Percentiles rank a stretch among this genome's conserved stretches.
These are phyloP conservation scores for Allacma fusca DNA, from an alignment of 2,888 invertebrate genomes.

Conservation along the genomic window DNA sequence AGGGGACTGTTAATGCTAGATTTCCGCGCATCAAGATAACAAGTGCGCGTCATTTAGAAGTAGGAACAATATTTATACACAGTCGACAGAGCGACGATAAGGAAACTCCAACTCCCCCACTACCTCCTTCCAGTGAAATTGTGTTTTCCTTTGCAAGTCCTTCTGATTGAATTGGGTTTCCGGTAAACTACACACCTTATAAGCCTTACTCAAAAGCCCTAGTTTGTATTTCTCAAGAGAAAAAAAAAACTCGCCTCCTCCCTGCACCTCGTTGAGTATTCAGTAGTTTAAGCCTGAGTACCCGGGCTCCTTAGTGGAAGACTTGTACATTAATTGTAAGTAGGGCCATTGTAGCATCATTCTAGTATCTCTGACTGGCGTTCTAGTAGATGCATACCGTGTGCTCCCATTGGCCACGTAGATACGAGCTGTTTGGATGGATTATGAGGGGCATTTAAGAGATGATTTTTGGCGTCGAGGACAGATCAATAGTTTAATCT, in stretches of 20 bases:
- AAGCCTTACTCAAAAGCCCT: neutral
- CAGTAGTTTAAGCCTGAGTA: too few relatives aligned
- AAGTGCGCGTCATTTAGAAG: constrained; percentile 3
- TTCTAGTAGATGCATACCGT: too few relatives aligned
- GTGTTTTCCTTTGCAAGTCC: neutral
- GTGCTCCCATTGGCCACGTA: constrained; percentile 3
- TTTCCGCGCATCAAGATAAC: constrained; percentile 14
- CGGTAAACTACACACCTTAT: neutral
- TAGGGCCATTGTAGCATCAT: too few relatives aligned
- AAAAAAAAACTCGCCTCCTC: neutral
- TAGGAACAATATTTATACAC: neutral
- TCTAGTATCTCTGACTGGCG: too few relatives aligned
- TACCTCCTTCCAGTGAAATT: neutral
- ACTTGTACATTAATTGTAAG: too few relatives aligned
- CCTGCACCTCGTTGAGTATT: too few relatives aligned
- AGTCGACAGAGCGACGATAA: neutral
- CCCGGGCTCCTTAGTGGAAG: too few relatives aligned
- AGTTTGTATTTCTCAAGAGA: neutral
- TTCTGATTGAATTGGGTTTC: neutral
- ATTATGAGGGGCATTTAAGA: constrained; percentile 36
- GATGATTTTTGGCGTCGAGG: constrained; percentile 34
- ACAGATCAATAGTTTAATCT: constrained; percentile 39
- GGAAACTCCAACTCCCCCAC: neutral
- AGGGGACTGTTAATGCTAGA: constrained; percentile 12
- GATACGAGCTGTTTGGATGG: constrained; percentile 25